These are phyloP conservation scores for Carlito syrichta DNA, from an alignment of 2,113 vertebrate genomes.

Conservation along the genomic window DNA sequence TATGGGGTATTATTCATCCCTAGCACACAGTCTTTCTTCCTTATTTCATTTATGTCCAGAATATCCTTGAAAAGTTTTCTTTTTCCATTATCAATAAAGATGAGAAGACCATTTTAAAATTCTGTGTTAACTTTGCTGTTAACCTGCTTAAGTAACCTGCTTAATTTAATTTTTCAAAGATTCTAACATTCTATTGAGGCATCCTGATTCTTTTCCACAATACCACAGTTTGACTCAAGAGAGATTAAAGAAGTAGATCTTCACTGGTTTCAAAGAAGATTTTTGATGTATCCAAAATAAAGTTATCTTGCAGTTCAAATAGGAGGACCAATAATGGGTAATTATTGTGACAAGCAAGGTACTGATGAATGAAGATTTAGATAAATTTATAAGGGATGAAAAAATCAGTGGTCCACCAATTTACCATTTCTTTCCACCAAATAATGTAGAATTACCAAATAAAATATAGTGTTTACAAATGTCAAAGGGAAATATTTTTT, in stretches of 20 bases:
- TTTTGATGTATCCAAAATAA: not conserved
- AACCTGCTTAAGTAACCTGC: not conserved
- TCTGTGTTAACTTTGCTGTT: not conserved
- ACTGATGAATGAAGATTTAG: not conserved
- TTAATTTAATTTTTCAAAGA: conserved; percentile 23
- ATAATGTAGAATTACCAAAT: not conserved
- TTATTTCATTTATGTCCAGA: not conserved
- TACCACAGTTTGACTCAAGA: not conserved
- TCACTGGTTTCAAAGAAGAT: not conserved
- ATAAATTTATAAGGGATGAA: not conserved
- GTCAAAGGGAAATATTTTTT: not conserved
- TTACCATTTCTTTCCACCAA: not conserved
- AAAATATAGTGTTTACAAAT: not conserved
- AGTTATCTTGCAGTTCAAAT: not conserved
- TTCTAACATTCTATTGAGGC: not conserved
- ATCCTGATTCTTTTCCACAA: too few relatives aligned
- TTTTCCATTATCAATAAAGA: not conserved
- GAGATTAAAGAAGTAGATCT: not conserved
- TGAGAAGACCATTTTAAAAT: not conserved
- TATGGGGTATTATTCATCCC: not conserved
- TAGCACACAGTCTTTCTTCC: not conserved
- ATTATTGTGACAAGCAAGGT: not conserved
- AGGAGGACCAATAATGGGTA: not conserved
- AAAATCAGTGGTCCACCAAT: not conserved
- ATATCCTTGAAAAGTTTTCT: not conserved